Percentiles rank a stretch among this genome's conserved stretches.
Evolutionary conservation across 2,113 vertebrate species (phyloP).

Genomic region (Alces alces): DNA sequence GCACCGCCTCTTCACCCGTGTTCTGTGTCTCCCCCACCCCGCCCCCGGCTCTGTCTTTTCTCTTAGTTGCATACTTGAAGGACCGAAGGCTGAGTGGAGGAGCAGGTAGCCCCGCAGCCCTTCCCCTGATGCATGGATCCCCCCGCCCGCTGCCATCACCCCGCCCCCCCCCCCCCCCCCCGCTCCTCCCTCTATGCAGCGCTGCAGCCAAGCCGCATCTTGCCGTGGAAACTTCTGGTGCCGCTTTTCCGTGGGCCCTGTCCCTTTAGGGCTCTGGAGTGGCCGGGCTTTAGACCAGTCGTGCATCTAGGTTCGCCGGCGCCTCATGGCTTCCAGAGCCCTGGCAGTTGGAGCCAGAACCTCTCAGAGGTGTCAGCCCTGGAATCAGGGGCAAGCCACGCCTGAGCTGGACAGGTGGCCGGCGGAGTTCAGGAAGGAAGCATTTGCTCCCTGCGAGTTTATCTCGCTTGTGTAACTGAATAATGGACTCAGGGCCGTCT

Average conservation of each 20-base stretch:
- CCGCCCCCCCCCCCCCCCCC: background rate
- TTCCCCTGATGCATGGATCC: conserved; percentile 49
- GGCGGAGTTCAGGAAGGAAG: background rate
- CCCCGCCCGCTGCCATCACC: background rate
- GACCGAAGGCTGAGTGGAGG: conserved; percentile 98
- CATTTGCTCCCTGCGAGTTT: background rate
- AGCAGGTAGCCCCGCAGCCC: conserved; percentile 86
- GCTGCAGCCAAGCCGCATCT: conserved; percentile 68
- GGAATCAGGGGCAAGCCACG: background rate
- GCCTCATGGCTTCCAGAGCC: background rate
- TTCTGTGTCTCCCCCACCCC: conserved; percentile 41
- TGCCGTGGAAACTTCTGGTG: background rate
- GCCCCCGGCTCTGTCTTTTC: conserved; percentile 80
- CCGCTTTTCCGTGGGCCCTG: background rate
- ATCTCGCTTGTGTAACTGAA: background rate
- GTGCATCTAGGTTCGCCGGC: background rate
- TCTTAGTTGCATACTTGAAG: conserved; percentile 97
- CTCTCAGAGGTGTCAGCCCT: background rate
- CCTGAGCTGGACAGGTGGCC: background rate
- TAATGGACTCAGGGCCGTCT: background rate
- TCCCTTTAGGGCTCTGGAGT: background rate
- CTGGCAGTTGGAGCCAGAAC: background rate
- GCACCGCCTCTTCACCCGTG: background rate
- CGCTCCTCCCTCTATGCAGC: background rate
- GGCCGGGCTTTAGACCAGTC: background rate